Base-by-base conservation (phyloP, 2,888 invertebrate genomes). In the Dimorphilus gyrociliatus region DNA sequence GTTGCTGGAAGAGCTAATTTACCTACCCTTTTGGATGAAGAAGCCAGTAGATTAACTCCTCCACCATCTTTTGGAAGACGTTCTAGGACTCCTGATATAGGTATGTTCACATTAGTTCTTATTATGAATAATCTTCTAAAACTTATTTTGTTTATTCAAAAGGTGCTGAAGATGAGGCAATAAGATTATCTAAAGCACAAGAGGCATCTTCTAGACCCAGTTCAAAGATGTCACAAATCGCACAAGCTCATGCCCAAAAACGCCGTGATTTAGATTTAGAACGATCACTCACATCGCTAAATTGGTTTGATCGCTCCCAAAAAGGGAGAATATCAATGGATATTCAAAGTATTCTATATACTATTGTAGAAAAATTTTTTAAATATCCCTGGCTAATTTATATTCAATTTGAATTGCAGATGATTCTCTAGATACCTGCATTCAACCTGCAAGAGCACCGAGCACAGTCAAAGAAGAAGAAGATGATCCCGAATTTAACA, bases 231-330 rank as follows among this genome's bases (percentile, higher is more conserved):
- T 45, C 51, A 39, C 46, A 48, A 33, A 55, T 57, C 13, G 47
- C 51, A 35, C 44, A 50, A 29, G 48, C 51, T 16, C 38, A 55
- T 10, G 41, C 49, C 7, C 48, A 47, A 33, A 45, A 48, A 17
- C 40, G 39, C 27, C 27, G 49, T 17, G 41, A 53, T 25, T 40
- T 44, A 28, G 48, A 50, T 21, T 42, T 58, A 16, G 60, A 62
- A 37, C 54, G 60, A 31, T 55, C 56, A 3, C 61, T 61, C 60
- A 51, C 53, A 1, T 59, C 58, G 4, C 45, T 62, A 25, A 50
- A 48, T 24, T 44, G 50, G 37, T 62, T 62, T 43, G 55, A 60
- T 36, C 44, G 52, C 30, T 48, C 46, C 17, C 60, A 61, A 28
- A 48, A 53, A 23, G 61, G 60, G 3, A 40, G 62, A 10, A 34